Base-by-base conservation (phyloP, 1,140 invertebrate species). In the Eumaeus atala region DNA sequence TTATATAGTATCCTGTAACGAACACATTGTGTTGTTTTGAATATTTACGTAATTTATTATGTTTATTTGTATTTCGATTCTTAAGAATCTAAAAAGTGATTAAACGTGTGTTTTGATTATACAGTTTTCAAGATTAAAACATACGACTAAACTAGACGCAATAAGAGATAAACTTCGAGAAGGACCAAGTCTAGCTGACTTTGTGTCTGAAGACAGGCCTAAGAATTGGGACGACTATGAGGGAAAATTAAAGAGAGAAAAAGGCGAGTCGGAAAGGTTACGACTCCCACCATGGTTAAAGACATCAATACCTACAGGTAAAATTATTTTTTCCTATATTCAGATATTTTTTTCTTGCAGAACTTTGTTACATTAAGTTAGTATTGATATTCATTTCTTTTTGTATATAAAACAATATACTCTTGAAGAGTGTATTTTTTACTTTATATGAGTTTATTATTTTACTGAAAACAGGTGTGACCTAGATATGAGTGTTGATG, bases 251-350 rank as follows among this genome's bases (percentile, higher is more conserved):
- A 94, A 94, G 67, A 87, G 94, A 52, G 93, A 93, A 57, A 95
- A 94, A 72, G 94, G 95, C 4, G 95, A 97, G 63, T 91, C 90
- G 33, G 90, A 93, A 53, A 90, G 97, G 54, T 84, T 99, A 21
- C 89, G 96, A 54, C 85, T 99, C 51, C 98, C 98, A 14, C 96
- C 97, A 48, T 99, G 98, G 98, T 77, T 99, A 34, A 99, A 99
- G 80, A 97, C 93, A 40, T 92, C 96, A 71, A 98, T 99, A 78
- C 97, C 98, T 9, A 93, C 93, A 67, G 97, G 95, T 76, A 88
- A 89, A n/a, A 49, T 42, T 17, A 42, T 54, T 1, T 49, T 48
- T 51, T 17, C 48, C 33, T 42, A 50, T 51, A n/a, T 18, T 61
- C n/a, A 33, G 5, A 38, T 5, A 12, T 14, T 47, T 28, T 2